Evolutionary conservation across 2,888 invertebrate genomes (phyloP), one percentile per base, ranked within the genome.

Genomic region (Rhabditoides inermis): DNA sequence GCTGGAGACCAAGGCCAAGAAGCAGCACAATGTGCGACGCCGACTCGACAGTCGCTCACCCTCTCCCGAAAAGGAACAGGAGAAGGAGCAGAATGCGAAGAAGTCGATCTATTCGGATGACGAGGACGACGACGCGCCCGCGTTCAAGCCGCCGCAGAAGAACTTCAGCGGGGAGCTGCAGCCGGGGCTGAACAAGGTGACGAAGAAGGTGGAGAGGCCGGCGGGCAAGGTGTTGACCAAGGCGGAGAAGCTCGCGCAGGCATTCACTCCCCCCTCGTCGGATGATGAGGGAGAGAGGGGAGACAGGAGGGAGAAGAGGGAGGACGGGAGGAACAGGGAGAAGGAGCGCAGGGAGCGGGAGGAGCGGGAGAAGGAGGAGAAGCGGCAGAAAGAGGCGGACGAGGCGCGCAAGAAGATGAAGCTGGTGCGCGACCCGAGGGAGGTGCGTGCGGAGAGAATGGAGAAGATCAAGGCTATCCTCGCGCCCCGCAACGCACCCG

Each of bases 91-190:
- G 20, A 18, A 39, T 2, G 51, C 44, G 39, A 59, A 57, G 36
- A 54, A 59, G 15, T 61, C 61, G 12, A 63, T 59, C 36, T 59
- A 63, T 42, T 55, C 56, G 20, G 61, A 60, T 15, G 63, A 63
- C 10, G 61, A 63, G 6, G 57, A 55, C 3, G 51, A 51, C n/a
- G 45, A 50, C 2, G 52, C 12, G 2, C 37, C 53, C 20, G 28
- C 20, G 3, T 50, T 45, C 45, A 25, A 28, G 10, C 37, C 39
- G 2, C 52, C 49, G 10, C 26, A 15, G 12, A 57, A 55, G 35
- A 63, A 63, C 39, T 67, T 67, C 39, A 58, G 55, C 40, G 63
- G 60, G 36, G 65, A 61, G 39, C 49, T 67, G 45, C 65, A 63
- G 28, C 56, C 67, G 4, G 67, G 67, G 10, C 41, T 67, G 25